A percentile compares a stretch with the other conserved stretches of the same genome.
These are phyloP conservation scores for Drosophila sucinea DNA, from an alignment of 1,140 invertebrate genomes.

Conservation along the genomic window DNA sequence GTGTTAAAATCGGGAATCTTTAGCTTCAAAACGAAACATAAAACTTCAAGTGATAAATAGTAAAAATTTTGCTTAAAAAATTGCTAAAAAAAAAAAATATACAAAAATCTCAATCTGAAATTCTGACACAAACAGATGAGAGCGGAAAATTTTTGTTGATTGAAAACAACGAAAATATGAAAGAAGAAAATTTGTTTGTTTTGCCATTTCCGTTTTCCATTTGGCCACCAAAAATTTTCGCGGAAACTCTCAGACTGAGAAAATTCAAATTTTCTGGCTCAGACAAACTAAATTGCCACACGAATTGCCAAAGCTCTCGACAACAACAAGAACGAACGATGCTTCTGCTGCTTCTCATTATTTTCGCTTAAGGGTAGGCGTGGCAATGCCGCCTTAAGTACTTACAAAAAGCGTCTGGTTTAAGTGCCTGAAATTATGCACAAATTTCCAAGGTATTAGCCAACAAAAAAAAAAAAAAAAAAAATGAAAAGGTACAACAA, in stretches of 20 bases:
- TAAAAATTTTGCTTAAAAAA: too few species aligned
- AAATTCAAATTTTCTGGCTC: conserved; percentile 39
- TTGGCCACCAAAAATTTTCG: background rate
- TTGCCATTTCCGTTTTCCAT: background rate
- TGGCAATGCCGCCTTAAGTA: conserved; percentile 45
- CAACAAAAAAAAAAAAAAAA: conserved; percentile 10
- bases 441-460: conserved; percentile 64
- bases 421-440: conserved; percentile 64
- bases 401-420: conserved; percentile 60
- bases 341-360: background rate
- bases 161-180: background rate
- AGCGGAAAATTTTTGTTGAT: background rate
- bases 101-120: too few species aligned
- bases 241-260: conserved; percentile 15
- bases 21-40: too few species aligned
- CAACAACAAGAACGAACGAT: background rate
- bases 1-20: too few species aligned
- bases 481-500: background rate
- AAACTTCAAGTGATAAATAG: too few species aligned
- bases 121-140: too few species aligned
- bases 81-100: too few species aligned
- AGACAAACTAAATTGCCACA: conserved; percentile 53
- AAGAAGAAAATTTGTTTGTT: background rate
- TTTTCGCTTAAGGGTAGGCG: conserved; percentile 28
- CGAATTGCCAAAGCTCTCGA: conserved; percentile 23